phyloP scores from a whole-genome alignment of 2,797 vertebrate species.

The Leptodactylus fallax region DNA sequence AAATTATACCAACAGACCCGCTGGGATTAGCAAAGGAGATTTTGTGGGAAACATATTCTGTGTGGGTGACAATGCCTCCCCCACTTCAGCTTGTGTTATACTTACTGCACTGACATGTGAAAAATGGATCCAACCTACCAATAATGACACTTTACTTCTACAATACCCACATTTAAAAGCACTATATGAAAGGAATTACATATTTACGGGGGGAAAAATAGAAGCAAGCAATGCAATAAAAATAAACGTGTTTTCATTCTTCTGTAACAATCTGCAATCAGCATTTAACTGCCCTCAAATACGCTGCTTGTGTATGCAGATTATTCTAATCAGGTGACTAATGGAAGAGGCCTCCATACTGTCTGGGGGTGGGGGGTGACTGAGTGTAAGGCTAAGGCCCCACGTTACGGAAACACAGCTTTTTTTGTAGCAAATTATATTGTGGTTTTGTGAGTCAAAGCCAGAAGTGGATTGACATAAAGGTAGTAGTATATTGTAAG shows the following conservation, averaged over 20 bases:
- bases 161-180: conserved; percentile 43
- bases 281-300: conserved; percentile 30
- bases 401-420: too few species aligned
- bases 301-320: neutral
- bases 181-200: conserved; percentile 31
- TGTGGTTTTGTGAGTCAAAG: too few species aligned
- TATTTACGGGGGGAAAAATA: conserved; percentile 23
- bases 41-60: conserved; percentile 53
- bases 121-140: conserved; percentile 45
- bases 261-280: conserved; percentile 44
- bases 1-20: conserved; percentile 46
- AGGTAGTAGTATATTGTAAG: too few species aligned
- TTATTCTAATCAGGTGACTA: conserved; percentile 36
- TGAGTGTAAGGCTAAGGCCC: neutral
- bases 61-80: conserved; percentile 53
- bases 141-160: conserved; percentile 29
- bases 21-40: conserved; percentile 43
- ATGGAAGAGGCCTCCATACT: neutral
- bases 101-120: conserved; percentile 41
- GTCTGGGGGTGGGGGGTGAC: neutral
- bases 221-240: conserved; percentile 16
- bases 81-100: conserved; percentile 53
- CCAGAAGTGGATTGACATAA: too few species aligned
- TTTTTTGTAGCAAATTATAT: too few species aligned
- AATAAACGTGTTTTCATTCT: neutral